A percentile compares a stretch with the other conserved stretches of the same genome.
These are phyloP conservation scores for Zapus hudsonius DNA, from an alignment of 2,113 vertebrate species.

Conservation along the genomic window DNA sequence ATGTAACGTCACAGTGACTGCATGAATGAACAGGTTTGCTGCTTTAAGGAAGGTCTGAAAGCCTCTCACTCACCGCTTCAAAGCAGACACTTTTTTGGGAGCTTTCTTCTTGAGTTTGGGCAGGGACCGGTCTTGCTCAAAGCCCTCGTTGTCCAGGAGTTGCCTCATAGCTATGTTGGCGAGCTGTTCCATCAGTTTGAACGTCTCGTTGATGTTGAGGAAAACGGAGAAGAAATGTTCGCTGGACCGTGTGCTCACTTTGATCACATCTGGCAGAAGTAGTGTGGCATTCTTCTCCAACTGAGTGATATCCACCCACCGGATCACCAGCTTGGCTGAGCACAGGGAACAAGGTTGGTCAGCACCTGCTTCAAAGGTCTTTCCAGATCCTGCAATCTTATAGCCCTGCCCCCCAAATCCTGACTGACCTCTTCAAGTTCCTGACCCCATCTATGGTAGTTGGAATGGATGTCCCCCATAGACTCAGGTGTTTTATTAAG, in stretches of 20 bases:
- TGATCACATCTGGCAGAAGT: constrained; percentile 95
- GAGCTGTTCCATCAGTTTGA: constrained; percentile 98
- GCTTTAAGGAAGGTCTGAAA: background rate
- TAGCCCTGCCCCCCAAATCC: accelerated
- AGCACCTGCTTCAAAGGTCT: constrained; percentile 42
- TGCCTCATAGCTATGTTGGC: constrained; percentile 99
- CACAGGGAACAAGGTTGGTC: constrained; percentile 49
- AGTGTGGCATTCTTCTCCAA: constrained; percentile 96
- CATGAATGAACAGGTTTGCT: background rate
- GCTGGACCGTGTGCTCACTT: constrained; percentile 94
- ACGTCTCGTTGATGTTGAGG: constrained; percentile 97
- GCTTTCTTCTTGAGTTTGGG: constrained; percentile 98
- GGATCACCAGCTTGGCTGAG: constrained; percentile 95
- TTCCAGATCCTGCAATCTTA: constrained; percentile 71
- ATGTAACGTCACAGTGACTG: background rate
- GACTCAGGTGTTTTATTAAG: too few species aligned
- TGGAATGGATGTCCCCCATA: too few species aligned
- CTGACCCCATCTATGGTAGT: background rate
- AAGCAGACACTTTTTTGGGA: constrained; percentile 95
- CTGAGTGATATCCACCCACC: constrained; percentile 98
- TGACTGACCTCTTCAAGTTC: background rate
- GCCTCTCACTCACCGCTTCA: constrained; percentile 91
- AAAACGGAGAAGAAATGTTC: constrained; percentile 98
- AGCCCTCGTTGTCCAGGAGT: constrained; percentile 97
- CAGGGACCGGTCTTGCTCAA: constrained; percentile 96